Evolutionary conservation across 2,797 vertebrate species (phyloP).

Genomic region (Centroberyx gerrardi): DNA sequence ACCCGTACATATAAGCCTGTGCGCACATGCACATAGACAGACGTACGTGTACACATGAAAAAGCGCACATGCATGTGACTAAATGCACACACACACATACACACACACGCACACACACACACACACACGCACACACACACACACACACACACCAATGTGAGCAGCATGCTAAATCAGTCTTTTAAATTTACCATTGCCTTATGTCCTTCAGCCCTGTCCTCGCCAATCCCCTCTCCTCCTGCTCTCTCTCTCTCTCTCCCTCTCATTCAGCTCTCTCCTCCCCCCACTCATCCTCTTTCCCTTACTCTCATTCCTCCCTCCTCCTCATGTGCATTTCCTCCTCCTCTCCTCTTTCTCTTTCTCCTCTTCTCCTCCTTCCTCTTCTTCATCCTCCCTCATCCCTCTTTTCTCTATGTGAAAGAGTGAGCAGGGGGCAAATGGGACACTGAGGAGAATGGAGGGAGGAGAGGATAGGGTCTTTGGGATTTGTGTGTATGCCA

Average conservation of each 20-base stretch:
- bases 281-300: not conserved
- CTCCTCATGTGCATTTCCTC: not conserved
- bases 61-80: not conserved
- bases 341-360: not conserved
- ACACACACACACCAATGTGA: constrained; percentile 33
- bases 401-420: constrained; percentile 7
- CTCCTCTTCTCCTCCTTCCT: not conserved
- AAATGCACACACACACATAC: not conserved
- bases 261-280: not conserved
- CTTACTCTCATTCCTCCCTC: not conserved
- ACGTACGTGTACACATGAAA: not conserved
- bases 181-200: constrained; percentile 42
- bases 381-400: not conserved
- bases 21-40: not conserved
- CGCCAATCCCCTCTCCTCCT: constrained; percentile 10
- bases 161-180: constrained; percentile 53
- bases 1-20: constrained; percentile 2
- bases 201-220: constrained; percentile 59
- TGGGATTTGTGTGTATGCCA: constrained; percentile 41
- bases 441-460: constrained; percentile 33
- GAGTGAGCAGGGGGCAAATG: constrained; percentile 17
- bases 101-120: constrained; percentile 2
- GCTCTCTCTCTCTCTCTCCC: not conserved
- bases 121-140: constrained; percentile 10
- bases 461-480: constrained; percentile 29